Base-by-base conservation (phyloP, 23 tunicate species). In the Ciona savignyi region DNA sequence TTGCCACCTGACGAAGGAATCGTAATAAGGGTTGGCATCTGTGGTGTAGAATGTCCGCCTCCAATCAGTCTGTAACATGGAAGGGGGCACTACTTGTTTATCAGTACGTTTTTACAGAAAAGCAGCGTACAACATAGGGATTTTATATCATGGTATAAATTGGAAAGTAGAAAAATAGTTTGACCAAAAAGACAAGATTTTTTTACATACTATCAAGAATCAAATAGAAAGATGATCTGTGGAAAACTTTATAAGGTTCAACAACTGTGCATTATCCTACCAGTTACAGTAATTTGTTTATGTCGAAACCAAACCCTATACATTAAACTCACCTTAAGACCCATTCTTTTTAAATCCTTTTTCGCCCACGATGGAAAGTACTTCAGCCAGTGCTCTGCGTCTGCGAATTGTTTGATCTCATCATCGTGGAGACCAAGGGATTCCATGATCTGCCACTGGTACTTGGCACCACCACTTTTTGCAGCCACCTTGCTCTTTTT, bases 1-100 rank as follows among this genome's bases (percentile, higher is more conserved):
- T 62, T 94, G 99, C 99, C 99, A 94, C 70, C 99, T 67, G 26
- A 94, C 99, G 74, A 94, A 94, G 20, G 99, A 94, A 56, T 94
- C 99, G 56, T 82, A 94, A 34, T 74, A 94, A 23, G 99, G 99
- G 70, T 87, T 94, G 25, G 82, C 83, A 83, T 94, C 95, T 29
- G 99, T 94, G 6, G 99, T 94, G 74, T 86, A 86, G 64, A 94
- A 94, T 6, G 81, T 67, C 65, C 99, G 65, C 49, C 99, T 74
- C 99, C 99, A 94, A 67, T 93, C 98, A 30, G 71, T 78, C 94
- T 87, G 20, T 20, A 32, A 2, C 56, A n/a, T n/a, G n/a, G n/a
- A n/a, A n/a, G n/a, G n/a, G n/a, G n/a, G n/a, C n/a, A n/a, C n/a
- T n/a, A n/a, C n/a, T n/a, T n/a, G n/a, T n/a, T n/a, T n/a, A n/a